Conservation (phyloP, 2,113 vertebrate genomes). For the Calyptomena viridis region DNA sequence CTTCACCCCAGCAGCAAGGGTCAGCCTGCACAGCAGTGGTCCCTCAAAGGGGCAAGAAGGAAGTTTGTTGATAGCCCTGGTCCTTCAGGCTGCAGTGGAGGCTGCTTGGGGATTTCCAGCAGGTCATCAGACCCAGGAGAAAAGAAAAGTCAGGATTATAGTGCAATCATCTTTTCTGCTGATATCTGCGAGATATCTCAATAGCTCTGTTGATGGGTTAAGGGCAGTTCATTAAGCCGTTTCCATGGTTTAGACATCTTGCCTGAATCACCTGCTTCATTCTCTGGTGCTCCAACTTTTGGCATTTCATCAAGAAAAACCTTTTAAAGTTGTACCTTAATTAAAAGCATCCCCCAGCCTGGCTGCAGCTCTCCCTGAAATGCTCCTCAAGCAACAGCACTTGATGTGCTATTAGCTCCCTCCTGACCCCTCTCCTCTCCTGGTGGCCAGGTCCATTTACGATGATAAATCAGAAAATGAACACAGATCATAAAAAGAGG, state of each 20-base stretch:
- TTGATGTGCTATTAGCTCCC: not conserved
- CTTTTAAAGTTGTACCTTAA: not conserved
- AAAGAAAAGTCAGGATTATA: not conserved
- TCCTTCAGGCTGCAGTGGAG: not conserved
- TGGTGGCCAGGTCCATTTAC: not conserved
- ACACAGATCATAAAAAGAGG: not conserved
- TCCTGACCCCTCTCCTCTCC: not conserved
- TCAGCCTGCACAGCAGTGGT: not conserved
- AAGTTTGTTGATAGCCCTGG: not conserved
- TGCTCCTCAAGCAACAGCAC: not conserved
- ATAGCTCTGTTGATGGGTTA: not conserved
- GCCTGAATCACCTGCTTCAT: not conserved
- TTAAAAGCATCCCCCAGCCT: not conserved
- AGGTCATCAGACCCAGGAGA: not conserved
- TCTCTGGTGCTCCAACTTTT: not conserved
- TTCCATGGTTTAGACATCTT: not conserved
- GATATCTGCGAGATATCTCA: not conserved
- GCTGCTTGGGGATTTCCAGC: not conserved
- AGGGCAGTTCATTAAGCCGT: not conserved
- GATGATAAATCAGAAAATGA: not conserved
- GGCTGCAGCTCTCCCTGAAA: not conserved
- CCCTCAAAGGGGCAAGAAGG: not conserved
- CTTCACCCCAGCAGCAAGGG: not conserved
- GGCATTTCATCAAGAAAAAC: constrained; percentile 1
- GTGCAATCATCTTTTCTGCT: not conserved